These are phyloP conservation scores for Dissostichus mawsoni DNA, from an alignment of 2,113 vertebrate genomes.

Conservation along the genomic window DNA sequence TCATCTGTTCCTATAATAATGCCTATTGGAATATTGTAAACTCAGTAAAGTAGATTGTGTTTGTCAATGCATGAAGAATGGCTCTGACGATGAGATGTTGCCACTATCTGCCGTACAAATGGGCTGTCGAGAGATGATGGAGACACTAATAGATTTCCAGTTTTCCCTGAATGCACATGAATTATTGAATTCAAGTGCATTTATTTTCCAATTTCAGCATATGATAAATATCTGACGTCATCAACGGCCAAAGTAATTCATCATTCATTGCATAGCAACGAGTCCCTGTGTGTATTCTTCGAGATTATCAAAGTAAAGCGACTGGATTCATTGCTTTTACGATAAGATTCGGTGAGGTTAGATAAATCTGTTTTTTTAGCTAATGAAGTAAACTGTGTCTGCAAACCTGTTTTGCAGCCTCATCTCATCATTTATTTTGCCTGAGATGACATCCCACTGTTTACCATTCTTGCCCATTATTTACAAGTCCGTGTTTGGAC, in stretches of 20 bases:
- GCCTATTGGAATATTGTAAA: constrained; percentile 23
- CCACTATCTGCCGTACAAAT: constrained; percentile 42
- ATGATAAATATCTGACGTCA: constrained; percentile 21
- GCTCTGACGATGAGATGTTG: constrained; percentile 22
- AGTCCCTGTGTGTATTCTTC: constrained; percentile 3
- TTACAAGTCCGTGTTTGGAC: constrained; percentile 63
- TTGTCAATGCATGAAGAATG: constrained; percentile 50
- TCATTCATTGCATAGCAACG: constrained; percentile 17
- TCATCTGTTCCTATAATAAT: constrained; percentile 7
- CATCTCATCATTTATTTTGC: constrained; percentile 23
- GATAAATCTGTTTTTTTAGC: constrained; percentile 18
- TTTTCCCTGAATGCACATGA: constrained; percentile 27
- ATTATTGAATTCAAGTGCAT: constrained; percentile 37
- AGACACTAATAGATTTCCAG: constrained; percentile 32
- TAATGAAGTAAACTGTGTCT: constrained; percentile 42
- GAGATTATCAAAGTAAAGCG: constrained; percentile 40
- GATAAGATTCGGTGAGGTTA: constrained; percentile 13
- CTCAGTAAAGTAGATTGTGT: constrained; percentile 38
- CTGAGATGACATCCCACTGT: constrained; percentile 55
- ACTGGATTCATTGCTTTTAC: constrained; percentile 21
- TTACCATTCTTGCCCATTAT: constrained; percentile 63
- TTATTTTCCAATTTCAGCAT: constrained; percentile 5
- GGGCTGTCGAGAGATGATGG: constrained; percentile 37
- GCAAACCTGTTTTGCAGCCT: constrained; percentile 30
- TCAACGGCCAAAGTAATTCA: not conserved